Base-by-base conservation (phyloP, 2,888 invertebrate species). In the Chrysodeixis includens region DNA sequence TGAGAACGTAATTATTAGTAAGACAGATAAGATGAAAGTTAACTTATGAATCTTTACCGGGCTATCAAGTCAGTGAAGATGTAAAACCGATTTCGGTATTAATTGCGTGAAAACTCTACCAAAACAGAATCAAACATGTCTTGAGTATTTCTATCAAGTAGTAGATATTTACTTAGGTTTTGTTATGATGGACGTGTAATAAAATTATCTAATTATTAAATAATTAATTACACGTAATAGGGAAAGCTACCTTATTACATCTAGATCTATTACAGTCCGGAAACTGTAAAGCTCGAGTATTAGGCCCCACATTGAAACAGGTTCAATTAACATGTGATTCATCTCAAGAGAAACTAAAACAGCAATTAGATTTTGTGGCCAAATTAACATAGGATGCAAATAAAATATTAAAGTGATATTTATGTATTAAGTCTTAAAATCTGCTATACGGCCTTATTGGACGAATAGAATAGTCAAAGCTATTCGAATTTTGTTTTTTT, bases 261-360 rank as follows among this genome's bases (percentile, higher is more conserved):
- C 46, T 46, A 46, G 46, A 46, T 46, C 9, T 46, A 46, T 46
- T 46, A 18, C 16, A 46, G 46, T 4, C 46, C 46, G 46, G 46
- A 16, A 46, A 18, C 46, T 46, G 9, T 18, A 46, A 44, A 8
- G 18, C 6, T 18, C 46, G 4, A 18, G 18, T 46, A 20, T 20
- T 18, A 49, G 52, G 26, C 2, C 26, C 10, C 30, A 16, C 44
- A 22, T 14, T 60, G 9, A 44, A 57, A 63, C 35, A 54, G 7
- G 30, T 57, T n/a, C 3, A 56, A 44, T 58, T 32, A 51, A 10
- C 49, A 35, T n/a, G 20, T 56, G 56, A 44, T 44, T 35, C 56
- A 54, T 40, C 18, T 40, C 30, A 66, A 16, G 6, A 57, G 66
- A 71, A 57, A 57, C 22, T n/a, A 55, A 44, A 30, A 54, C 6